Evolutionary conservation across 2,888 invertebrate species (phyloP).

Genomic region (Rotaria magnacalcarata): DNA sequence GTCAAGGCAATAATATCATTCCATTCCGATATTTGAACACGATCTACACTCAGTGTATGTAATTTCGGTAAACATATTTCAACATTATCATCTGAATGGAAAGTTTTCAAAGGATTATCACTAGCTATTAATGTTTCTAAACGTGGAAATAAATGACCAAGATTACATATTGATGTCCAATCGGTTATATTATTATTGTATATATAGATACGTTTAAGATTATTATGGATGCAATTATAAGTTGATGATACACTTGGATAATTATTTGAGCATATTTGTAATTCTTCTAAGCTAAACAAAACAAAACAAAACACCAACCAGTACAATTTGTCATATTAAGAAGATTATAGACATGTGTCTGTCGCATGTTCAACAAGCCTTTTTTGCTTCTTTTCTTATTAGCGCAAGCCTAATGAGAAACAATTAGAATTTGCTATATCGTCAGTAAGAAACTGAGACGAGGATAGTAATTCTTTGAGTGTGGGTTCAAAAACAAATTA

Average conservation of each 20-base stretch:
- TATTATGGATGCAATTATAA: constrained; percentile 63
- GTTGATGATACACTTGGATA: constrained; percentile 54
- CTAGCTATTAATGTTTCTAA: constrained; percentile 74
- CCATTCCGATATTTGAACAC: constrained; percentile 70
- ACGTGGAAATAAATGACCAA: constrained; percentile 79
- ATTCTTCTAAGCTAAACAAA: constrained; percentile 73
- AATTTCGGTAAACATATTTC: not conserved
- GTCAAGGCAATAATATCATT: constrained; percentile 80
- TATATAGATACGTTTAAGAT: constrained; percentile 31
- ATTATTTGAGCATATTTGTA: constrained; percentile 84
- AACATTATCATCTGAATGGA: constrained; percentile 38
- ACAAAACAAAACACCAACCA: not conserved
- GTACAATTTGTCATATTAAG: not conserved
- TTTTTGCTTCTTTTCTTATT: not conserved
- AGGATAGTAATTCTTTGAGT: no score
- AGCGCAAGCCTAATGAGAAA: no score
- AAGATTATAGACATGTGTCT: not conserved
- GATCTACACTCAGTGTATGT: constrained; percentile 11
- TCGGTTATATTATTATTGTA: constrained; percentile 38
- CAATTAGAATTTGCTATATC: no score
- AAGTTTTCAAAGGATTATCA: constrained; percentile 51
- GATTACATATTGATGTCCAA: constrained; percentile 55
- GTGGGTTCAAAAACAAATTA: no score
- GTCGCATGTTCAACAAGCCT: not conserved
- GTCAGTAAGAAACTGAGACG: no score